Conservation (phyloP, 2,113 vertebrate genomes). For the Seriola aureovittata region DNA sequence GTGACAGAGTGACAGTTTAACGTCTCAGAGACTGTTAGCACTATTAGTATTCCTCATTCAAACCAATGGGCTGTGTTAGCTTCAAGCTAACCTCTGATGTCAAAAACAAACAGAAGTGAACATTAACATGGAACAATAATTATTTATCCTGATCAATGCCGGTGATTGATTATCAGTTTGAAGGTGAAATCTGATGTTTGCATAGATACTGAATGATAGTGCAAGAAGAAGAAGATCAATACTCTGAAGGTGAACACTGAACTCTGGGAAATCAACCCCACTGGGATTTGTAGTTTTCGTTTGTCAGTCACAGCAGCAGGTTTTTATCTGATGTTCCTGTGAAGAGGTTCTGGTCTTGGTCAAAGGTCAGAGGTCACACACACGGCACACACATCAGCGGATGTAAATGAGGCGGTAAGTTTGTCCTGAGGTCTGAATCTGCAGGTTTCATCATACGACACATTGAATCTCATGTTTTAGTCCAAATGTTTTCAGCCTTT, state of each 20-base stretch:
- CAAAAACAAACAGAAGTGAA: background rate
- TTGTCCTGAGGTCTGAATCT: no score
- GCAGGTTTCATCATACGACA: no score
- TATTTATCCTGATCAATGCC: background rate
- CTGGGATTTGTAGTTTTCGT: background rate
- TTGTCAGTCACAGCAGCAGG: no score
- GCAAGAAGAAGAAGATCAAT: conserved; percentile 22
- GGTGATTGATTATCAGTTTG: conserved; percentile 14
- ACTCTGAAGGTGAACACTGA: background rate
- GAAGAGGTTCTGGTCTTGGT: no score
- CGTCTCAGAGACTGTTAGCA: conserved; percentile 55
- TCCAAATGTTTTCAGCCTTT: no score
- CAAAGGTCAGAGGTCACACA: no score
- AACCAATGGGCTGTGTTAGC: conserved; percentile 47
- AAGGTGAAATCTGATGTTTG: conserved; percentile 38
- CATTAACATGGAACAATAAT: background rate
- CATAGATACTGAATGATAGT: conserved; percentile 64
- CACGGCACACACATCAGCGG: no score
- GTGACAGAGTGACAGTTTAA: conserved; percentile 72
- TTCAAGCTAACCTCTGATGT: conserved; percentile 48
- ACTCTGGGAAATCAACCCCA: background rate
- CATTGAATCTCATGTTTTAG: no score
- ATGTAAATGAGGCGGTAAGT: no score
- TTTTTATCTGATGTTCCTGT: no score
- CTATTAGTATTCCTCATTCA: conserved; percentile 60